phyloP scores from a whole-genome alignment of 2,888 invertebrate species.

The Heliconius hortense region DNA sequence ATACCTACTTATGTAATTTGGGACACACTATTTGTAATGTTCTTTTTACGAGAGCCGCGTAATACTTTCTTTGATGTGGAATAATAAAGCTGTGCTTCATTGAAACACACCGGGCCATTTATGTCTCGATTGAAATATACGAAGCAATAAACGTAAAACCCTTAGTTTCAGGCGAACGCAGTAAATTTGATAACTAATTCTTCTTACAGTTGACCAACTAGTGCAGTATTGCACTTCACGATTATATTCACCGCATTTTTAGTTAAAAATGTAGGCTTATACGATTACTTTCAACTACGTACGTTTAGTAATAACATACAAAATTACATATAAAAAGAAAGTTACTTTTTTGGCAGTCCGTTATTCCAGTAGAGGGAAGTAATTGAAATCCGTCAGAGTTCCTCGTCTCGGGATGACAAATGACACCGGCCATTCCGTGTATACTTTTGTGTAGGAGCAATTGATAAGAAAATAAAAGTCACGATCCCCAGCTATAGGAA shows the following conservation, averaged over 20 bases:
- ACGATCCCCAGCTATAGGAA: constrained; percentile 24
- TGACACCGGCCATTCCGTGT: constrained; percentile 48
- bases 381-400: constrained; percentile 69
- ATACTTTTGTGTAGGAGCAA: constrained; percentile 38
- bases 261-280: not conserved
- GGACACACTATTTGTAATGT: constrained; percentile 56
- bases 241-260: not conserved
- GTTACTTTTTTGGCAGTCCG: constrained; percentile 34
- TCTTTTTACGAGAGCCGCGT: constrained; percentile 67
- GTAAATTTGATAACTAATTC: constrained; percentile 35
- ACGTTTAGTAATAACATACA: not conserved
- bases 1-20: constrained; percentile 53
- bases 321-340: constrained; percentile 27
- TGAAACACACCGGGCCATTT: constrained; percentile 40
- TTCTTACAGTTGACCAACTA: constrained; percentile 25
- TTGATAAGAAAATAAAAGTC: constrained; percentile 39
- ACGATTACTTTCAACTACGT: too few species aligned
- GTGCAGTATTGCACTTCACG: constrained; percentile 19
- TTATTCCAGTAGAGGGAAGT: constrained; percentile 44
- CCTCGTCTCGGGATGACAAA: constrained; percentile 60
- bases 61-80: constrained; percentile 61
- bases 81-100: constrained; percentile 44
- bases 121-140: constrained; percentile 42
- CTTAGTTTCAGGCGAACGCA: constrained; percentile 34
- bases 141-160: constrained; percentile 39